A percentile compares a stretch with the other conserved stretches of the same genome.
Conservation (phyloP, 2,113 vertebrate genomes). For the Peucedramus taeniatus region DNA sequence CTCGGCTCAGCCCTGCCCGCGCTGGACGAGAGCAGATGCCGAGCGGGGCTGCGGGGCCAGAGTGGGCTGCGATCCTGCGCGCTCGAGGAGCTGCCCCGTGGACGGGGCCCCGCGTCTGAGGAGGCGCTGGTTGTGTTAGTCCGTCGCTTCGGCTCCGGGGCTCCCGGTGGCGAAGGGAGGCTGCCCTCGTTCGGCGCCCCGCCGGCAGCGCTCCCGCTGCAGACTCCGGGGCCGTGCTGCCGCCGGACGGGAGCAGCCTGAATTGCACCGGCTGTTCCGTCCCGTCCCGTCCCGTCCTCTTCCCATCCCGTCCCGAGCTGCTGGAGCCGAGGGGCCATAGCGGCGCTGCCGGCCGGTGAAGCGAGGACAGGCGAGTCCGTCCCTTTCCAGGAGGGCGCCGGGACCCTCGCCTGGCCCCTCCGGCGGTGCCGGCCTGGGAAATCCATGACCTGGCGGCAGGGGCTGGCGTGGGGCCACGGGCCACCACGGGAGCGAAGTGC, state of each 20-base stretch:
- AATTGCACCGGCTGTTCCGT: neutral
- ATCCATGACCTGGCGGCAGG: conserved; percentile 12
- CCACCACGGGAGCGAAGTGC: neutral
- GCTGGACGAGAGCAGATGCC: neutral
- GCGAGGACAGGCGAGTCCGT: neutral
- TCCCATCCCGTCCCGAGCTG: neutral
- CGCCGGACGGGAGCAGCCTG: conserved; percentile 29
- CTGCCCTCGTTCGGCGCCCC: conserved; percentile 24
- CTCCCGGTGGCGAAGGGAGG: neutral
- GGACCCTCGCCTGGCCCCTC: neutral
- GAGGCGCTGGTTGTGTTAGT: neutral
- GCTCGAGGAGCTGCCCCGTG: neutral
- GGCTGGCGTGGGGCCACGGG: neutral
- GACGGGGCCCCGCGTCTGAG: neutral
- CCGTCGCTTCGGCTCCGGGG: neutral
- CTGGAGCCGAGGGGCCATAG: neutral
- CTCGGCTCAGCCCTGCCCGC: neutral
- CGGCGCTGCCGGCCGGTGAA: neutral
- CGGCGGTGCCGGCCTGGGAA: conserved; percentile 17
- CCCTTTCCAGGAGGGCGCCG: neutral
- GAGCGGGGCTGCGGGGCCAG: neutral
- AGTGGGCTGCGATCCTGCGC: neutral
- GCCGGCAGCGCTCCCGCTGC: neutral
- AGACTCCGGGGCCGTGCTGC: conserved; percentile 29
- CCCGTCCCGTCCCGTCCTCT: neutral